Conservation (phyloP, 2,113 vertebrate genomes). For the Micronycteris hirsuta region DNA sequence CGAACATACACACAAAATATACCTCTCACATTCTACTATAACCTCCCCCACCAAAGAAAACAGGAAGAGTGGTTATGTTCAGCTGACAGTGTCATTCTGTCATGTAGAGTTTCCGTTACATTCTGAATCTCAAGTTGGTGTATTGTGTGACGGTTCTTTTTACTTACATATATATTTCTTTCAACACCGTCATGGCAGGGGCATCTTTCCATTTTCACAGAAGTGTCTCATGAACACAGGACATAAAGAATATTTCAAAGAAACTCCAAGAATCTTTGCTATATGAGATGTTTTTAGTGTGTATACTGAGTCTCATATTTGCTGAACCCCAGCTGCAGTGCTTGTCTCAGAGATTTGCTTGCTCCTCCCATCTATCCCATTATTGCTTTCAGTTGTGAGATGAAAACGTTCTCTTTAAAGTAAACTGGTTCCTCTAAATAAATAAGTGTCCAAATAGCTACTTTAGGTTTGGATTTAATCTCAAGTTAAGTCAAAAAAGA, state of each 20-base stretch:
- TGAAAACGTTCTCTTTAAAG: background rate
- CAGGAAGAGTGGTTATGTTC: slow-evolving; percentile 42
- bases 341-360: background rate
- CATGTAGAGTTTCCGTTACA: background rate
- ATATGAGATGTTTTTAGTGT: background rate
- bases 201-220: background rate
- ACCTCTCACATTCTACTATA: background rate
- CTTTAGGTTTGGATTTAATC: background rate
- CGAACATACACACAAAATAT: background rate
- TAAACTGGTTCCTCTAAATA: background rate
- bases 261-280: background rate
- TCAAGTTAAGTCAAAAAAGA: slow-evolving; percentile 40
- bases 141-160: background rate
- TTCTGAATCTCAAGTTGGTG: background rate
- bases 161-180: background rate
- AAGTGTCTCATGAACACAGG: background rate
- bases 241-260: background rate
- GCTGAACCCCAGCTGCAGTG: background rate
- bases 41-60: background rate
- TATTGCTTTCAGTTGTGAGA: slow-evolving; percentile 45
- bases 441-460: background rate
- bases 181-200: background rate
- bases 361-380: background rate
- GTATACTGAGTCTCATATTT: background rate
- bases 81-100: slow-evolving; percentile 6